Evolutionary conservation across 2,888 invertebrate genomes (phyloP), one percentile per base, ranked within the genome.

Genomic region (Eupeodes luniger): DNA sequence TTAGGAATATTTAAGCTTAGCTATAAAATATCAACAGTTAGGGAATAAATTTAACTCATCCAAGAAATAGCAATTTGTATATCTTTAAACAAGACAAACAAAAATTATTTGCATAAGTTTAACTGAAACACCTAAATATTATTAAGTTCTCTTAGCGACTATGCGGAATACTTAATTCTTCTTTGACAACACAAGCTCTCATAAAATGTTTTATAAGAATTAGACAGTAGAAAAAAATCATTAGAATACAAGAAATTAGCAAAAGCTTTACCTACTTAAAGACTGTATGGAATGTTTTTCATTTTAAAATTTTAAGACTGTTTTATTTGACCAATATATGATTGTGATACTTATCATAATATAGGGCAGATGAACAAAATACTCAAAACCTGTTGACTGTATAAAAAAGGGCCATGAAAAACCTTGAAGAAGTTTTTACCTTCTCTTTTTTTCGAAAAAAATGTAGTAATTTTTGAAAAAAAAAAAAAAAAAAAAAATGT

Each of bases 71-170:
- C 16, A 40, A n/a, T 5, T 2, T 47, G 27, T 12, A 9, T 51
- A 53, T 19, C n/a, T 9, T 62, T n/a, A n/a, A 16, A 16, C 4
- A 1, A 5, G 5, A 40, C 7, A 40, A 7, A 40, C 0, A 40
- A 4, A 69, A 66, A 69, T 16, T 69, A 12, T 69, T 69, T 69
- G 53, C 36, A 69, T 69, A 67, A n/a, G 14, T 40, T 69, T 53
- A 67, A 67, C 2, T 69, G 16, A 55, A 55, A 19, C 12, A 53
- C 27, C 27, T 2, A 27, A 27, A 27, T 27, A 27, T 27, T 12
- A 69, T 40, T 69, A 40, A 14, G 16, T 40, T 55, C 55, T 67
- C 14, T 51, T 5, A 14, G 12, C 27, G 49, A 27, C 47, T 27
- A 14, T 49, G 34, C 9, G 12, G 70, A 70, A 70, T 70, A 70